Evolutionary conservation across 2,888 invertebrate genomes (phyloP).

Genomic region (Mesochorus sp.): DNA sequence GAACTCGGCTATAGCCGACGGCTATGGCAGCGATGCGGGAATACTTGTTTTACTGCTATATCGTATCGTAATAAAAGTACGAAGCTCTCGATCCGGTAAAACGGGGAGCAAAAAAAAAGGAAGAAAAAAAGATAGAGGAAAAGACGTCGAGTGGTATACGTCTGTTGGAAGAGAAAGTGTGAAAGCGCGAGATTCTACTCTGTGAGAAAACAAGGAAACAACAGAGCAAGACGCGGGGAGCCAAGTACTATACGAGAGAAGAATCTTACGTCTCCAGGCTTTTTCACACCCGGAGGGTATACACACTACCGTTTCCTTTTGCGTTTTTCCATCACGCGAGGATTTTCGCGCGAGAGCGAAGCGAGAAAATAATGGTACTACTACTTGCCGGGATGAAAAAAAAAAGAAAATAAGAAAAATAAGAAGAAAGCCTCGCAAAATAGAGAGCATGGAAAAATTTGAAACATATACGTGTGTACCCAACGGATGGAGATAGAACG

Average conservation of each 20-base stretch:
- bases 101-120: neutral
- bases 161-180: neutral
- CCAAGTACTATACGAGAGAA: constrained; percentile 28
- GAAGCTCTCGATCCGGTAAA: constrained; percentile 10
- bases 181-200: neutral
- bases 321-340: constrained; percentile 16
- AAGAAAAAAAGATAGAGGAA: neutral
- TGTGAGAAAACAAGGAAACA: neutral
- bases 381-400: neutral
- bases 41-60: neutral
- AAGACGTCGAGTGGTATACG: neutral
- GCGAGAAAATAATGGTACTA: constrained; percentile 25
- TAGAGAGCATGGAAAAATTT: constrained; percentile 22
- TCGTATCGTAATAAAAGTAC: constrained; percentile 35
- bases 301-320: constrained; percentile 6
- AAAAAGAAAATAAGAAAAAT: neutral
- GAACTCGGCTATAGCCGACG: neutral
- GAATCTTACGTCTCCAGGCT: constrained; percentile 20
- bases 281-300: constrained; percentile 27
- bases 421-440: neutral
- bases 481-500: neutral
- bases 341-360: constrained; percentile 22
- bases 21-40: neutral
- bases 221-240: neutral
- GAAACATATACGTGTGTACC: neutral